These are phyloP conservation scores for Microdon myrmicae DNA, from an alignment of 2,888 invertebrate genomes.

Conservation along the genomic window DNA sequence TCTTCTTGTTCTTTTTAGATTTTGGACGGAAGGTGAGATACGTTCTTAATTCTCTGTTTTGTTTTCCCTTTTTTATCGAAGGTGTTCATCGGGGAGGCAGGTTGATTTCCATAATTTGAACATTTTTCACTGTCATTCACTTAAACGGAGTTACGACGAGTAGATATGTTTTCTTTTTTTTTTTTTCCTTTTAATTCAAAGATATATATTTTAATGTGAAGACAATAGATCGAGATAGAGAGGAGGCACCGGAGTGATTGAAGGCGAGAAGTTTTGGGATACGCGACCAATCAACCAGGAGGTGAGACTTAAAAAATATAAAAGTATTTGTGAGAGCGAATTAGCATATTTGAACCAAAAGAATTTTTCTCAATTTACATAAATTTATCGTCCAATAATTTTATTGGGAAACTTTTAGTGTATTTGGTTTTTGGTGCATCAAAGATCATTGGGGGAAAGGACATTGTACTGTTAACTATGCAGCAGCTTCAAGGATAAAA, in stretches of 20 bases:
- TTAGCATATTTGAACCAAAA: too few species aligned
- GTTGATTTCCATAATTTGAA: constrained; percentile 13
- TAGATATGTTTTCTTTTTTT: constrained; percentile 1
- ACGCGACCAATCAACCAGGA: background rate
- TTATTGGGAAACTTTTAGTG: background rate
- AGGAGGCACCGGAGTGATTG: background rate
- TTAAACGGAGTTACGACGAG: too few species aligned
- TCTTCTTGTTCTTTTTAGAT: background rate
- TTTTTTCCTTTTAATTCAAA: too few species aligned
- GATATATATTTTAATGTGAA: too few species aligned
- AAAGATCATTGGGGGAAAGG: too few species aligned
- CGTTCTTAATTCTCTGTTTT: constrained; percentile 17
- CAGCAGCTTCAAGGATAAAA: too few species aligned
- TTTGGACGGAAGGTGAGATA: constrained; percentile 18
- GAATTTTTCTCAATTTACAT: too few species aligned
- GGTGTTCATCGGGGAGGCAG: constrained; percentile 14
- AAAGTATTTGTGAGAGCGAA: background rate
- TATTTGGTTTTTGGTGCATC: too few species aligned
- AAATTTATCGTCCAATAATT: constrained; percentile 12
- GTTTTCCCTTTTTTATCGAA: constrained; percentile 15
- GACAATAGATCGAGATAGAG: background rate
- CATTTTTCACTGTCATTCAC: constrained; percentile 7
- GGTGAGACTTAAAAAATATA: background rate
- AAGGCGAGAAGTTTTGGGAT: constrained; percentile 2
- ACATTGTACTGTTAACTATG: too few species aligned